Base-by-base conservation (phyloP, 1,140 invertebrate species). In the Diorhabda sublineata region DNA sequence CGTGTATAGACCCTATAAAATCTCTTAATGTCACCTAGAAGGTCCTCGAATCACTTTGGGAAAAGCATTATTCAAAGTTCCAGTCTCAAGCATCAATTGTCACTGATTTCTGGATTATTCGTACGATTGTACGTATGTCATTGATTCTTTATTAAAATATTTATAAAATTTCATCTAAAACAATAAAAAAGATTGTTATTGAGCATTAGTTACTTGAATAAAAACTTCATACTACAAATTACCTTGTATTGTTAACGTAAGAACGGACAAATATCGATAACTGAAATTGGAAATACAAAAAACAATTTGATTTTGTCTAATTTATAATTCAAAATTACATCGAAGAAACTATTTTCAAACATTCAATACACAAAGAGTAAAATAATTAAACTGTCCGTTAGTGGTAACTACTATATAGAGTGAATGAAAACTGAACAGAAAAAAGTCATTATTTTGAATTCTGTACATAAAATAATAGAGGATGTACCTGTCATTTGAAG, bases 151-250 rank as follows among this genome's bases (percentile, higher is more conserved):
- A 64, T 42, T 11, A 52, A n/a, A 64, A 64, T 52, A 64, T 47
- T 42, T 26, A 11, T 64, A 64, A 64, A 64, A 59, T 60, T 42
- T 8, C 58, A 57, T 65, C n/a, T 41, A 45, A 67, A 41, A 62
- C 6, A 61, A 62, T 6, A 62, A 63, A 60, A 58, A 60, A 44
- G 59, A 58, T 42, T 58, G 62, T 69, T 65, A 61, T 69, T 69
- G 58, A 64, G 56, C 68, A 69, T 60, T 47, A 61, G 43, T 60
- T 42, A 43, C 26, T 41, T 11, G n/a, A n/a, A 60, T 58, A 42
- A 44, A 5, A 8, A 64, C 41, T 42, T 9, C 8, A 59, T 69
- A 64, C 61, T 65, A 42, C 52, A n/a, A 11, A 58, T 58, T 58
- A 69, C 61, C 47, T 45, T 64, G 63, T 59, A 58, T 59, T 42